These are phyloP conservation scores for Papilio xuthus DNA, from an alignment of 1,140 invertebrate species.

Conservation along the genomic window DNA sequence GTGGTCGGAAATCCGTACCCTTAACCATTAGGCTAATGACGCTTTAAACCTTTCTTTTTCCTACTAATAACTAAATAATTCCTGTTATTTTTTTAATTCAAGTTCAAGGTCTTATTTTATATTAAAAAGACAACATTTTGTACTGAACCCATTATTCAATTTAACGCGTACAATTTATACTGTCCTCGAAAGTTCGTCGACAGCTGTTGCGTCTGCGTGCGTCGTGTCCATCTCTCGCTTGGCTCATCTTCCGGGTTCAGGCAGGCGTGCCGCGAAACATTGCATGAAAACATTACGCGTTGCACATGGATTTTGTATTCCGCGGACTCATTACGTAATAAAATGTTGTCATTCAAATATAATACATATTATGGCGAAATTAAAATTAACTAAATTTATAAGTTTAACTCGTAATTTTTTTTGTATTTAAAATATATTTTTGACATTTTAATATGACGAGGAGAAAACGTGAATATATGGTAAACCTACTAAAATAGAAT, in stretches of 20 bases:
- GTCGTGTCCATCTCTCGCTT: conserved; percentile 22
- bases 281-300: conserved; percentile 7
- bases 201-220: conserved; percentile 5
- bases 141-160: conserved; percentile 18
- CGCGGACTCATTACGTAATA: not conserved
- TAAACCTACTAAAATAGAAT: too few species aligned
- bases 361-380: not conserved
- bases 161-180: conserved; percentile 19
- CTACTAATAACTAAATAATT: not conserved
- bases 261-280: not conserved
- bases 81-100: not conserved
- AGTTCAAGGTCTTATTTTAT: not conserved
- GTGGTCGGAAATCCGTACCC: too few species aligned
- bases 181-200: conserved; percentile 37
- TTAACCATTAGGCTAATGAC: too few species aligned
- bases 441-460: not conserved
- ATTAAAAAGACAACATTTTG: not conserved
- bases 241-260: conserved; percentile 34
- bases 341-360: not conserved
- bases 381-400: too few species aligned
- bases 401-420: not conserved
- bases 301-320: not conserved
- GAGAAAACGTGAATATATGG: not conserved
- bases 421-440: not conserved
- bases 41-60: not conserved